Evolutionary conservation across 2,113 vertebrate species (phyloP).

Genomic region (Rhinogobius similis): DNA sequence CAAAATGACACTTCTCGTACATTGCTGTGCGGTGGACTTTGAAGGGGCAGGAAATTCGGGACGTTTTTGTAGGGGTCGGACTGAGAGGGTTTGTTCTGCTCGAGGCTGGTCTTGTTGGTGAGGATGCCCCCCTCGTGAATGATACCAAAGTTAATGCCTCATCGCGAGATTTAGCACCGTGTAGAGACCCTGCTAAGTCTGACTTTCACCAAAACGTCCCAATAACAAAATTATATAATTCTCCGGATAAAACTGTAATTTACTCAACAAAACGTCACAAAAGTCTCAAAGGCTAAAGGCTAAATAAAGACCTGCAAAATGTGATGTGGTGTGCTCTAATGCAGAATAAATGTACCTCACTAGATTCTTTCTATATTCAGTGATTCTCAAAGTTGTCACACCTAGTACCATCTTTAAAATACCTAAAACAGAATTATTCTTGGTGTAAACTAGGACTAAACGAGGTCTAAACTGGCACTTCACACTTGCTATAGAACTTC

Average conservation of each 20-base stretch:
- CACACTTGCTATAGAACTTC: no score
- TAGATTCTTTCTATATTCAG: no score
- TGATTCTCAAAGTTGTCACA: no score
- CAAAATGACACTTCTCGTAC: slow-evolving; percentile 38
- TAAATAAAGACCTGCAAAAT: no score
- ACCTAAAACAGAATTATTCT: no score
- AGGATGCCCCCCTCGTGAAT: slow-evolving; percentile 74
- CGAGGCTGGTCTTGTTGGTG: slow-evolving; percentile 43
- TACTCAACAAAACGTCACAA: background rate
- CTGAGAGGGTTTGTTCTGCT: slow-evolving; percentile 34
- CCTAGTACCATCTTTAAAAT: no score
- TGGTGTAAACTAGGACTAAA: no score
- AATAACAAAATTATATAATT: background rate
- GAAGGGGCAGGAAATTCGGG: slow-evolving; percentile 1
- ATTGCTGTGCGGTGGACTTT: slow-evolving; percentile 39
- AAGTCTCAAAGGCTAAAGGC: background rate
- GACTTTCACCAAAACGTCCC: slow-evolving; percentile 23
- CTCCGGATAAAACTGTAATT: background rate
- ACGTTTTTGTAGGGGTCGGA: slow-evolving; percentile 18
- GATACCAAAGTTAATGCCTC: slow-evolving; percentile 80
- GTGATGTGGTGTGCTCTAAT: no score
- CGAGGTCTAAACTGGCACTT: no score
- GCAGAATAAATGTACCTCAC: no score
- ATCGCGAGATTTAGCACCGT: slow-evolving; percentile 39
- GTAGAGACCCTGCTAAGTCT: slow-evolving; percentile 37